Base-by-base conservation (phyloP, 2,797 vertebrate genomes). In the Hirundo rustica region DNA sequence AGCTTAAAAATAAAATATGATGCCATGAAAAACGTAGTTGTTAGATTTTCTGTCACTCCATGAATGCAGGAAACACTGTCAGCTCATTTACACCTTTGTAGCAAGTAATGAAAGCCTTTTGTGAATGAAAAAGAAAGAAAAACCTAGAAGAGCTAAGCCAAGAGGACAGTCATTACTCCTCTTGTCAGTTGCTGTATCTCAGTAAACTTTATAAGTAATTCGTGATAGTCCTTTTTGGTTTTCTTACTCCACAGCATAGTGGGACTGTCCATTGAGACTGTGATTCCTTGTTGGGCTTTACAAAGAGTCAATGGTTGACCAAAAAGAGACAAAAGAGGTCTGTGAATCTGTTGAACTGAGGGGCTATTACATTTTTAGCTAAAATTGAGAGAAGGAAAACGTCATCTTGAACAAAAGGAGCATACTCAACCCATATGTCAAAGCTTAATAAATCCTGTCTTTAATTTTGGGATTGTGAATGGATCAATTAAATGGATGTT, bases 181-280 rank as follows among this genome's bases (percentile, higher is more conserved):
- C 75, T 71, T 95, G 82, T 91, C 92, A 89, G 77, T 67, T 44
- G 22, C 61, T 92, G 54, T 64, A 80, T 93, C 57, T 67, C 78
- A 74, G 65, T 93, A 93, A 97, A 94, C 86, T 96, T 92, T 77
- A 13, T 92, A 89, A 95, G 94, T 88, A 93, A 95, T 96, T 97
- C 14, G 86, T 89, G 61, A 82, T 68, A 76, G 61, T 77, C 22
- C 8, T 72, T 88, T 57, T 26, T 47, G 64, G 22, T 61, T 64
- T 68, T 20, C 68, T 85, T 78, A 65, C 80, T 79, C 30, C 51
- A 82, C 44, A 60, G 58, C 50, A 74, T 22, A 90, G 89, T 87
- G 40, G 50, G n/a, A 85, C 82, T 73, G 47, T 93, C 93, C 74
- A 38, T 29, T 58, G 87, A 94, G 66, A 94, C 84, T 95, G 88